phyloP scores from a whole-genome alignment of 1,140 invertebrate genomes.

The Drosophila cardini region DNA sequence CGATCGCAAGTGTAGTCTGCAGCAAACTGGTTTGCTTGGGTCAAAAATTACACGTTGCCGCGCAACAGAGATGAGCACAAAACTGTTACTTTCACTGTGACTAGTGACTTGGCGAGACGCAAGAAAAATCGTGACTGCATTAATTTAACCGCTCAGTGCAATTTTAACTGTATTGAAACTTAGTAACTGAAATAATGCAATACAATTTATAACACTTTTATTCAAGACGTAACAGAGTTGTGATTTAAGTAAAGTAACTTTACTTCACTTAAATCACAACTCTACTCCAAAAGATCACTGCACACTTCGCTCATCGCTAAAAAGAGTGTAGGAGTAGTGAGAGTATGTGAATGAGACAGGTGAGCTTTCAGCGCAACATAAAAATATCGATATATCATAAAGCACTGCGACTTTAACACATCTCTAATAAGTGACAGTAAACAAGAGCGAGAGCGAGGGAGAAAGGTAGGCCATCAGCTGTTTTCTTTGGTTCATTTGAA shows the following conservation, averaged over 20 bases:
- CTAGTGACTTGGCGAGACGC: slow-evolving; percentile 1
- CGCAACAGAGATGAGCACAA: slow-evolving; percentile 17
- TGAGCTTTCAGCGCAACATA: too few relatives aligned
- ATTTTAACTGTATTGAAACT: too few relatives aligned
- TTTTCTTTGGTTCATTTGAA: neutral
- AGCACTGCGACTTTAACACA: too few relatives aligned
- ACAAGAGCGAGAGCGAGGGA: slow-evolving; percentile 15
- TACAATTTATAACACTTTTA: too few relatives aligned
- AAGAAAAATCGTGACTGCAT: neutral
- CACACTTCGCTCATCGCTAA: neutral
- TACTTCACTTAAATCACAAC: too few relatives aligned
- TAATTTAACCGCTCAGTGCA: too few relatives aligned
- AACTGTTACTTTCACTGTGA: slow-evolving; percentile 9
- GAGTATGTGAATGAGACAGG: neutral
- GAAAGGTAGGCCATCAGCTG: slow-evolving; percentile 38
- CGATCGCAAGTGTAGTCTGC: slow-evolving; percentile 40
- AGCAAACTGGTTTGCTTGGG: slow-evolving; percentile 58
- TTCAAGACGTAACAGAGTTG: too few relatives aligned
- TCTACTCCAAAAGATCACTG: neutral
- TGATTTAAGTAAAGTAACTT: too few relatives aligned
- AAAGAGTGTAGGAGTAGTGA: neutral
- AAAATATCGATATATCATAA: too few relatives aligned
- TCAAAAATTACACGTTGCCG: slow-evolving; percentile 6
- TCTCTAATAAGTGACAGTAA: neutral
- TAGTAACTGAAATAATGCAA: too few relatives aligned